Base-by-base conservation (phyloP, 2,888 invertebrate species). In the Melipona beecheii region DNA sequence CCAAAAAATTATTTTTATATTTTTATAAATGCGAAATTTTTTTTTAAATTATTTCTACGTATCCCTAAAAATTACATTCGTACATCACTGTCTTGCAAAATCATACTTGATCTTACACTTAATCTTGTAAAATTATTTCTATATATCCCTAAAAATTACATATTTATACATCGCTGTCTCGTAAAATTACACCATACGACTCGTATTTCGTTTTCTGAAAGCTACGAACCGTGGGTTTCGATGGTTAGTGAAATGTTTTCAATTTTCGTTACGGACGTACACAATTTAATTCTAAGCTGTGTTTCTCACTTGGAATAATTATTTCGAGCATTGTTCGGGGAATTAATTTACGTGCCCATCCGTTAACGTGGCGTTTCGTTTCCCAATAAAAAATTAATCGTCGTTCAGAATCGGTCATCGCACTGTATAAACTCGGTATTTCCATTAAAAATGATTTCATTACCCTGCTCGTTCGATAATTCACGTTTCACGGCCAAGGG, bases 401-500 rank as follows among this genome's bases (percentile, higher is more conserved):
- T 31, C 58, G 5, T 11, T 15, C 5, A 15, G 2, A n/a, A 54
- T 36, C 2, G 31, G 31, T 31, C 21, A n/a, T n/a, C 15, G 36
- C 9, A 43, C 4, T 31, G 4, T 1, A 3, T 24, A 24, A 24
- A 24, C 24, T 74, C 19, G 0, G 3, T 9, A 27, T 24, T 24
- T 36, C 15, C 9, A 24, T 21, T 1, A 56, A 9, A 49, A 49
- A n/a, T 56, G 58, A 68, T 49, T 43, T 64, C 43, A 21, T 43
- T 43, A 13, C 5, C 9, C 11, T 27, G 4, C 21, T 1, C 21
- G 5, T 24, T 19, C 43, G n/a, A 5, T 27, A 21, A 70, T 70
- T 60, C 19, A 24, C 1, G 43, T 71, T 70, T 70, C 60, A 52
- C 21, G 52, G 60, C 24, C 69, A 69, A 49, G 36, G 31, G n/a